Base-by-base conservation (phyloP, 2,888 invertebrate species). In the Cephus rjabovi region DNA sequence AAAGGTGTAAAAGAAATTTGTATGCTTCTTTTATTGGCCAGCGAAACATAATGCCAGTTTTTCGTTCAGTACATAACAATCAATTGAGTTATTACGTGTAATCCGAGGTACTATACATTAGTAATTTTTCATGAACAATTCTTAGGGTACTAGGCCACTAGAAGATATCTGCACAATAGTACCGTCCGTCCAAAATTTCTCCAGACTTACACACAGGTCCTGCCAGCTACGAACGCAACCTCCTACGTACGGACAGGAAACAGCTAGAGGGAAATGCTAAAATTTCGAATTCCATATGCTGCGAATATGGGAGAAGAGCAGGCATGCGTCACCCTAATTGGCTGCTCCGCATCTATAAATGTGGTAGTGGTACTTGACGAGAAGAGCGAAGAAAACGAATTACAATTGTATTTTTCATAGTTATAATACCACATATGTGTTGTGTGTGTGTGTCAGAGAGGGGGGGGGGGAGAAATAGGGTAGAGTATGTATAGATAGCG, bases 341-440 rank as follows among this genome's bases (percentile, higher is more conserved):
- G 83, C 85, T 77, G 82, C 86, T 86, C 80, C 80, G 81, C 81
- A 86, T 81, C 87, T 86, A 86, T 86, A 86, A 81, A 85, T 85
- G 83, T 84, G 82, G 81, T 87, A 81, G 79, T 83, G 82, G 83
- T 86, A 79, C 81, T 86, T 82, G 81, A 85, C 84, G 80, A 87
- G 82, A 85, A 81, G 80, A 83, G 83, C 82, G 84, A 81, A 86
- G 80, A 85, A 85, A 86, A 80, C 77, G 81, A 86, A 80, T 80
- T 84, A 85, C 82, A 81, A 77, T 86, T 86, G 79, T 87, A 86
- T 86, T 86, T 87, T 84, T 81, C 81, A 81, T 80, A 56, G 80
- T 81, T 83, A 81, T 85, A 83, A 84, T 85, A 82, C 79, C 75
- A 85, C 80, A 80, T 82, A 79, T 79, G 75, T 76, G 78, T 71